A percentile compares a stretch with the other conserved stretches of the same genome.
Evolutionary conservation across 2,797 vertebrate genomes (phyloP).

Genomic region (Taeniopygia guttata): DNA sequence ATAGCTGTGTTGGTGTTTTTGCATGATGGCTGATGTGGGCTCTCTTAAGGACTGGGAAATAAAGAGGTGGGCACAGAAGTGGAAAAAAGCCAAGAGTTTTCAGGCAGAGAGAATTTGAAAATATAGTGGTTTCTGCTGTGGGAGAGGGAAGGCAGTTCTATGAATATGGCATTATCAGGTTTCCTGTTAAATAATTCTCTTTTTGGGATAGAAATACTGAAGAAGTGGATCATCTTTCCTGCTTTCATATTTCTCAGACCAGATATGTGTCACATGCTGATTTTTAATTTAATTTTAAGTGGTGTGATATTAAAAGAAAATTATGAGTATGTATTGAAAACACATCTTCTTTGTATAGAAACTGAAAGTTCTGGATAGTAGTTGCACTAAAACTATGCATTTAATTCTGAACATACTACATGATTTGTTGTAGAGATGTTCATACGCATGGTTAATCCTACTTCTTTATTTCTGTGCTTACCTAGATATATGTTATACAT

Average conservation of each 20-base stretch:
- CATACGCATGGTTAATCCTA: background rate
- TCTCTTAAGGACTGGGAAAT: background rate
- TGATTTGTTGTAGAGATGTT: background rate
- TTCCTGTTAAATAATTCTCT: background rate
- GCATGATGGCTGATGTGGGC: background rate
- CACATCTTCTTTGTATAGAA: background rate
- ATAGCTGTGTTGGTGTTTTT: background rate
- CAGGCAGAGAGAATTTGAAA: background rate
- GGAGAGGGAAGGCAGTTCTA: background rate
- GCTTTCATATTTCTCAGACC: background rate
- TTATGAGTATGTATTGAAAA: background rate
- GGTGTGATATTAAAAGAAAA: background rate
- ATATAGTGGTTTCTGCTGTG: background rate
- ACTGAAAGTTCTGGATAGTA: background rate
- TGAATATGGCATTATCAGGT: background rate
- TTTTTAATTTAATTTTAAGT: slow-evolving; percentile 3
- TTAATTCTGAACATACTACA: background rate
- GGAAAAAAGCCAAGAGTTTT: background rate
- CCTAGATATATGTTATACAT: accelerated
- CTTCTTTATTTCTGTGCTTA: background rate
- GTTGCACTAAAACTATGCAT: background rate
- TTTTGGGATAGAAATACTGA: background rate
- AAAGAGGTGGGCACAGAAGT: background rate
- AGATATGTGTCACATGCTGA: background rate
- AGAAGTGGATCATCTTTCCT: background rate